Base-by-base conservation (phyloP, 2,797 vertebrate species). In the Sphenopsis melanotis region DNA sequence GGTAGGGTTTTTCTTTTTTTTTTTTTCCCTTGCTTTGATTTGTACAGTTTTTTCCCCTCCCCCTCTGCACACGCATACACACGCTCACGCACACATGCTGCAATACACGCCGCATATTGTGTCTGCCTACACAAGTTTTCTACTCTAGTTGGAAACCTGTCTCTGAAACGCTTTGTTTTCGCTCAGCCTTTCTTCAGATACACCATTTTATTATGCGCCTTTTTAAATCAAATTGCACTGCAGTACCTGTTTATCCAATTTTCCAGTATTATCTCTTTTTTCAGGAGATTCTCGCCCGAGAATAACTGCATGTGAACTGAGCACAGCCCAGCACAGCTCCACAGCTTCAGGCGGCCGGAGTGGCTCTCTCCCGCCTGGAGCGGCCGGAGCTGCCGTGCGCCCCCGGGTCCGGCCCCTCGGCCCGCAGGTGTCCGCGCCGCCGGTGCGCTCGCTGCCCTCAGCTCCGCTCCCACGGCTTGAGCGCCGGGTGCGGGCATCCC, bases 371-470 rank as follows among this genome's bases (percentile, higher is more conserved):
- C 59, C 12, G 6, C 52, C 18, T 5, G 65, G 57, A 77, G 34
- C 22, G 16, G 9, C 34, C 34, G 80, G 36, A 24, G 10, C 42
- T 2, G 9, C 59, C 12, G 27, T 17, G 53, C 11, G 21, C 18
- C 20, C 39, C n/a, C 42, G 17, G 32, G 46, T 65, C 55, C 85
- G 64, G 83, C 87, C 90, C 89, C 94, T 78, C 80, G 55, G 74
- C 74, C 93, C 91, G 82, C 97, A 96, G 97, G 97, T 97, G 96
- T 47, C 72, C 39, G 76, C 90, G 18, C 47, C 16, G 52, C 59
- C 79, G 46, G 50, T 42, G 90, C 86, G n/a, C 65, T 72, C 71
- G 44, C 70, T 46, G 57, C 11, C 44, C 85, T 47, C 52, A 52
- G 83, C 59, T 39, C 60, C 39, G 12, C 87, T 86, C 88, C 55